Conservation (phyloP, 2,888 invertebrate genomes). For the Tiliacea citrago region DNA sequence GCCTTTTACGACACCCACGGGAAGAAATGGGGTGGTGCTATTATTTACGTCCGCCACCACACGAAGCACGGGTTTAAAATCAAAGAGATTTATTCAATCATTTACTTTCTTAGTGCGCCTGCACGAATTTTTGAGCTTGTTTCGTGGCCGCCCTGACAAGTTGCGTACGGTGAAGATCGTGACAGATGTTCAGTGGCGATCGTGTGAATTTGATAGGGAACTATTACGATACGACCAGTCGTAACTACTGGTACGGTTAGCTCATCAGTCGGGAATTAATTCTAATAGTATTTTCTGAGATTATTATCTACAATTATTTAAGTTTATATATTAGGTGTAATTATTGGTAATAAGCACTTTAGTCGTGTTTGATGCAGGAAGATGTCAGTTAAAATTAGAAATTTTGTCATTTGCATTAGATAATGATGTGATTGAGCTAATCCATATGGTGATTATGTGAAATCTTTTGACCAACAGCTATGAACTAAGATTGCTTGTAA, state of each 20-base stretch:
- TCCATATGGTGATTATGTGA: not conserved
- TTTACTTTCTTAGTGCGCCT: too few relatives aligned
- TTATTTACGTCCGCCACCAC: too few relatives aligned
- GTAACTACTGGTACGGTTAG: conserved; percentile 81
- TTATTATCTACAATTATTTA: conserved; percentile 35
- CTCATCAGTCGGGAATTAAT: conserved; percentile 63
- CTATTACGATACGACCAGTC: conserved; percentile 82
- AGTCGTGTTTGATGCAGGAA: conserved; percentile 37
- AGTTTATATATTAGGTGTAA: conserved; percentile 22
- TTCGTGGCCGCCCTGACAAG: conserved; percentile 79
- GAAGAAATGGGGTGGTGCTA: too few relatives aligned
- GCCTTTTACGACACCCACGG: too few relatives aligned
- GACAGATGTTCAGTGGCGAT: conserved; percentile 88
- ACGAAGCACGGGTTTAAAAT: too few relatives aligned
- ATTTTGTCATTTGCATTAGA: conserved; percentile 42
- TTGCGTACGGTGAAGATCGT: conserved; percentile 87
- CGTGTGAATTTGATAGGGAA: conserved; percentile 90
- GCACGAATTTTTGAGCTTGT: conserved; percentile 53
- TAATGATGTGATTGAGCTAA: conserved; percentile 14
- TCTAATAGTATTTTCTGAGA: conserved; percentile 17
- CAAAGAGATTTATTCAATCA: too few relatives aligned
- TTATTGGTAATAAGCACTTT: conserved; percentile 25
- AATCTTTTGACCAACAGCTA: not conserved
- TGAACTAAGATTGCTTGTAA: not conserved
- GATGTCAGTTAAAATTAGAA: conserved; percentile 10